Base-by-base conservation (phyloP, 2,797 vertebrate genomes). In the Alca torda region DNA sequence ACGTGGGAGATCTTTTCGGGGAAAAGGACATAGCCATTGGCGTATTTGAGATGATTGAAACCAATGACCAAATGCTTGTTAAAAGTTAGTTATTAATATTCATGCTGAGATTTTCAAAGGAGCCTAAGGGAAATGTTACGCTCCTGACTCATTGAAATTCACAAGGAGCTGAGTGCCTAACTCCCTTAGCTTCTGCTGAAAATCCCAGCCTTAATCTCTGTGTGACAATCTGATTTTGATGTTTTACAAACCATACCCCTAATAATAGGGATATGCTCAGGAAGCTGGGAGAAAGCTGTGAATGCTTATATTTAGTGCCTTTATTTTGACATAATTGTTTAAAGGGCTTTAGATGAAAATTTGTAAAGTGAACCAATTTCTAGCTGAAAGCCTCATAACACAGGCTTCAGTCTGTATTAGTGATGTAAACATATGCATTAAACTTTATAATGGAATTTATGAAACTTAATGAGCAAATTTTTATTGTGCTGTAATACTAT, bases 391-490 rank as follows among this genome's bases (percentile, higher is more conserved):
- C 75, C 50, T 89, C 37, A 4, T 80, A 92, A 86, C 45, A 48
- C 31, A 63, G 82, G 72, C 60, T 94, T 95, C 84, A 94, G 69
- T 84, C 59, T 85, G 41, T 82, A 61, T 80, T 86, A 84, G 75
- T 54, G 57, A 65, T 90, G 93, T 96, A 95, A 97, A 95, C 87
- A 93, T 50, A 72, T 74, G 26, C 85, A 89, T 96, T 97, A 92
- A 97, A 96, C 77, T 94, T 87, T 70, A 76, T 94, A 97, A 95
- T 89, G 74, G 90, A 89, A 96, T 96, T 97, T 94, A 93, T 95
- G 79, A 96, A 95, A 81, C 69, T 86, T 96, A 96, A 97, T 93
- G 95, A 96, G 93, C 84, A 96, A 82, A 90, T 94, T 91, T 93
- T 91, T 91, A 89, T 89, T 95, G 80, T 93, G 88, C 81, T 87